A percentile compares a stretch with the other conserved stretches of the same genome.
Conservation (phyloP, 2,113 vertebrate genomes). For the Aegotheles bennettii region DNA sequence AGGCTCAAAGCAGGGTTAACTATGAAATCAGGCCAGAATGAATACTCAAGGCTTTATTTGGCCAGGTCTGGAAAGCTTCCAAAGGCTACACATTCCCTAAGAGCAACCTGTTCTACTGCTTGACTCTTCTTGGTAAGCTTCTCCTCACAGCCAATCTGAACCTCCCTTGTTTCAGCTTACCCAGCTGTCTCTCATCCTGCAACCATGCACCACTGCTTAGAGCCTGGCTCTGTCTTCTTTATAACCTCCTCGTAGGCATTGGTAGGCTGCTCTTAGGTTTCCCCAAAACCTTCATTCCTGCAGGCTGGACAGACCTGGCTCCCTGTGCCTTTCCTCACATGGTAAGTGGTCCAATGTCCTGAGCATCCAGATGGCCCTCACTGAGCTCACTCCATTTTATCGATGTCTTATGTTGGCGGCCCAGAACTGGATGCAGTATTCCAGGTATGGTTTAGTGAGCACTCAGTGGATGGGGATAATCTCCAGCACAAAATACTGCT, state of each 20-base stretch:
- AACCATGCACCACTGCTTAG: not conserved
- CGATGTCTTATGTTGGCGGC: not conserved
- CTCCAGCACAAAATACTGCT: not conserved
- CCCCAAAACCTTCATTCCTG: not conserved
- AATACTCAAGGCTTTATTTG: not conserved
- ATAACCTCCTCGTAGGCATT: not conserved
- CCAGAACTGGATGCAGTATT: not conserved
- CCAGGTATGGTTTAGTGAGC: not conserved
- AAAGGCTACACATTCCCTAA: not conserved
- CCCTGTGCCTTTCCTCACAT: not conserved
- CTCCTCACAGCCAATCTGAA: not conserved
- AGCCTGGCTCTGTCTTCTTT: not conserved
- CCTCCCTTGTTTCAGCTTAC: not conserved
- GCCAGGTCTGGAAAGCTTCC: not conserved
- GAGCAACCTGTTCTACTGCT: not conserved
- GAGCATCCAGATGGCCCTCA: not conserved
- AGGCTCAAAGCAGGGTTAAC: not conserved
- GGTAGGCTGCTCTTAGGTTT: not conserved
- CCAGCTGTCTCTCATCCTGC: not conserved
- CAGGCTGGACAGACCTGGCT: not conserved
- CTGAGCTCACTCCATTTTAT: not conserved
- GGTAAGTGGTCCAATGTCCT: not conserved
- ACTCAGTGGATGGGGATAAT: not conserved
- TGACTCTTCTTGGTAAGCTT: not conserved
- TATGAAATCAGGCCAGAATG: not conserved